These are phyloP conservation scores for Neoascia interrupta DNA, from an alignment of 2,888 invertebrate species.

Conservation along the genomic window DNA sequence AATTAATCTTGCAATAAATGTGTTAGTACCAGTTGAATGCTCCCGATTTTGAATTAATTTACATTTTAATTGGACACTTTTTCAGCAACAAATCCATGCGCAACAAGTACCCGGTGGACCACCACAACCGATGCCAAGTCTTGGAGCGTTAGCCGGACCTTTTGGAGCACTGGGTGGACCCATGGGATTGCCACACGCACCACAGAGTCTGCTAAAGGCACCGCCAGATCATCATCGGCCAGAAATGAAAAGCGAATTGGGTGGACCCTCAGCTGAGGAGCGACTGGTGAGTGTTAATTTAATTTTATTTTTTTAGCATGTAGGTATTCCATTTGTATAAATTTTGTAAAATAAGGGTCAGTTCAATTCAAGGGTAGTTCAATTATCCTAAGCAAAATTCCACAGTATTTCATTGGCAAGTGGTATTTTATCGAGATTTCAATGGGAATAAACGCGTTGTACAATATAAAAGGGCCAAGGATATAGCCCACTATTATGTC, in stretches of 20 bases:
- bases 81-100: constrained; percentile 94
- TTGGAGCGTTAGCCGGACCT: constrained; percentile 79
- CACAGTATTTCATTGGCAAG: too few relatives aligned
- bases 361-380: too few relatives aligned
- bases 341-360: too few relatives aligned
- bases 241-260: constrained; percentile 80
- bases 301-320: too few relatives aligned
- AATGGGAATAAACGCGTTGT: too few relatives aligned
- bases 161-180: constrained; percentile 79
- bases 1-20: constrained; percentile 42
- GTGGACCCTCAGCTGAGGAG: constrained; percentile 82
- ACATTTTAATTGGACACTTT: constrained; percentile 48
- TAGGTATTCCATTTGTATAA: too few relatives aligned
- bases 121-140: constrained; percentile 80
- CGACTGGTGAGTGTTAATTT: constrained; percentile 80
- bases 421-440: too few relatives aligned
- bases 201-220: constrained; percentile 79
- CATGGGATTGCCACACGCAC: constrained; percentile 79
- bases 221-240: constrained; percentile 80
- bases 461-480: too few relatives aligned
- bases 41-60: constrained; percentile 33
- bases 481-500: too few relatives aligned
- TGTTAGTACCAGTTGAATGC: constrained; percentile 5
- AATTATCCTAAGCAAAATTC: too few relatives aligned
- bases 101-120: constrained; percentile 87